Percentiles rank a stretch among this genome's conserved stretches.
Evolutionary conservation across 2,797 vertebrate genomes (phyloP).

Genomic region (Syndactyla subalaris): DNA sequence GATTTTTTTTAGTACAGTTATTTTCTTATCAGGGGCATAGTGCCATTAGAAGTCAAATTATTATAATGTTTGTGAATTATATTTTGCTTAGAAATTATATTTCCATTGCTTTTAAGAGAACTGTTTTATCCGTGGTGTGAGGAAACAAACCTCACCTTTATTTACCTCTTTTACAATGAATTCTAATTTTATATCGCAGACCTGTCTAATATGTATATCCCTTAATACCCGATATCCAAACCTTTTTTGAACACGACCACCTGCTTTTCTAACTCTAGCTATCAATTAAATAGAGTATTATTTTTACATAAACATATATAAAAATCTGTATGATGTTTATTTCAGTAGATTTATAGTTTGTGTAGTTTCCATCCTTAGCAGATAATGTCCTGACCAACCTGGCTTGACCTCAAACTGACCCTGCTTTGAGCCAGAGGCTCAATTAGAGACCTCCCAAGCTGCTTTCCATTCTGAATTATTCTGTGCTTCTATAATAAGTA

Average conservation of each 20-base stretch:
- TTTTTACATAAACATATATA: background rate
- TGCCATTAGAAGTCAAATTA: slow-evolving; percentile 61
- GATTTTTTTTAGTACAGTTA: slow-evolving; percentile 48
- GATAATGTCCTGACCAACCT: background rate
- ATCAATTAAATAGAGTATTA: background rate
- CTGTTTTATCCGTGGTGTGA: slow-evolving; percentile 46
- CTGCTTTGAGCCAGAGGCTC: background rate
- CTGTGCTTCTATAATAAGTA: background rate
- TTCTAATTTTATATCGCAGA: slow-evolving; percentile 24
- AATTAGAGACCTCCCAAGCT: background rate
- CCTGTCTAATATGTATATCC: slow-evolving; percentile 17
- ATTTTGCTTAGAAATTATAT: slow-evolving; percentile 45
- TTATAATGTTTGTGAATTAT: slow-evolving; percentile 33
- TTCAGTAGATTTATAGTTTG: background rate
- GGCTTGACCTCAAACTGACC: background rate
- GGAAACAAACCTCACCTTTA: slow-evolving; percentile 51
- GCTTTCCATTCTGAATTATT: background rate
- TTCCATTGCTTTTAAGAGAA: slow-evolving; percentile 54
- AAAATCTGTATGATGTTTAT: background rate
- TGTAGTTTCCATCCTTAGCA: background rate
- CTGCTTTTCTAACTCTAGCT: background rate
- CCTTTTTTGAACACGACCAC: slow-evolving; percentile 9
- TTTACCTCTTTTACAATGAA: slow-evolving; percentile 55
- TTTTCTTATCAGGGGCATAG: slow-evolving; percentile 35
- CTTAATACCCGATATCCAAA: background rate